Percentiles rank a stretch among this genome's conserved stretches.
Evolutionary conservation across 2,888 invertebrate species (phyloP).

Genomic region (Rhaphigaster nebulosa): DNA sequence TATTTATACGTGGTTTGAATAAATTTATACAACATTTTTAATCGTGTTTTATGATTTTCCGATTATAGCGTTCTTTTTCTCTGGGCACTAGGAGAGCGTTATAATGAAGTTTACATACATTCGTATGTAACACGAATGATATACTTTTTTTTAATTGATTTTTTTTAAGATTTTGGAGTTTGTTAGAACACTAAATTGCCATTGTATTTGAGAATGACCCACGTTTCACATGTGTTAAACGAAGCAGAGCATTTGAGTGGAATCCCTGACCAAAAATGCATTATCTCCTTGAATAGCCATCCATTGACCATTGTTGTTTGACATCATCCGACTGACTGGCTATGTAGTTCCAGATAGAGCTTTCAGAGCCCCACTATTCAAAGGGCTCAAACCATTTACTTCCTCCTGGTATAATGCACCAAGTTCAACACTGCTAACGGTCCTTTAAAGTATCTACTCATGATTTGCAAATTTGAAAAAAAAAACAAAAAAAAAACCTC

Average conservation of each 20-base stretch:
- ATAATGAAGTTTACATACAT: no score
- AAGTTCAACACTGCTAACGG: background rate
- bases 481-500: no score
- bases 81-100: no score
- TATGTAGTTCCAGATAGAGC: background rate
- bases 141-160: no score
- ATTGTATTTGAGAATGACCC: no score
- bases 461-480: background rate
- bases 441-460: background rate
- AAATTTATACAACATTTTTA: no score
- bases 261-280: background rate
- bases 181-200: no score
- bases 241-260: background rate
- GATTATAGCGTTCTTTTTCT: no score
- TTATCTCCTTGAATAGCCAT: constrained; percentile 17
- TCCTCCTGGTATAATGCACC: background rate
- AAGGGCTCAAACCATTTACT: background rate
- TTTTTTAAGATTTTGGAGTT: no score
- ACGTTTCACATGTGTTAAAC: background rate
- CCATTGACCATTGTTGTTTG: constrained; percentile 4
- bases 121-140: no score
- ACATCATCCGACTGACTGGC: constrained; percentile 6
- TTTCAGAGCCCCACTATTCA: background rate
- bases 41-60: no score
- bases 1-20: no score